Conservation (phyloP, 2,797 vertebrate species). For the Bradypus variegatus region DNA sequence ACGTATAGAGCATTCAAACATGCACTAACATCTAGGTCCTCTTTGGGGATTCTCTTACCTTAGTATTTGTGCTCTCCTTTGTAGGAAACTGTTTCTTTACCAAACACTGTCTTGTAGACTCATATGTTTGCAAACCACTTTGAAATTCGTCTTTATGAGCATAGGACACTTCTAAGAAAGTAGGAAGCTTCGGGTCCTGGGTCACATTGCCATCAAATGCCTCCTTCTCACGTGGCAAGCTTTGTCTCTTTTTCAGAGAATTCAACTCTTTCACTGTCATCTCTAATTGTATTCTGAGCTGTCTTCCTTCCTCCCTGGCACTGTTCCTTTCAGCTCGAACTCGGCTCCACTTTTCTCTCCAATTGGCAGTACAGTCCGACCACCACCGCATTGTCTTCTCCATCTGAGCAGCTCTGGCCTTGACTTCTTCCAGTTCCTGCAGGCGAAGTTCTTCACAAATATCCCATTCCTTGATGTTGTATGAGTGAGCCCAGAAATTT, state of each 20-base stretch:
- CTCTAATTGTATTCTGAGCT: conserved; percentile 69
- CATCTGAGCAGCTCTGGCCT: conserved; percentile 75
- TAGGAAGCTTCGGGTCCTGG: conserved; percentile 7
- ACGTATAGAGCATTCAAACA: neutral
- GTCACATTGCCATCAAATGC: neutral
- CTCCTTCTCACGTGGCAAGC: conserved; percentile 40
- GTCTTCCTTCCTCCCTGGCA: conserved; percentile 70
- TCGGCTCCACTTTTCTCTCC: conserved; percentile 78
- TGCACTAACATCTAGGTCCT: neutral
- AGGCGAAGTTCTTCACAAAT: conserved; percentile 65
- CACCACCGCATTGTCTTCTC: conserved; percentile 81
- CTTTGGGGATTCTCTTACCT: conserved; percentile 16
- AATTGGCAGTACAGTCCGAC: conserved; percentile 77
- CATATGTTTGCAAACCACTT: neutral
- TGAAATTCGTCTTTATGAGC: neutral
- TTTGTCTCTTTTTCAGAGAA: conserved; percentile 65
- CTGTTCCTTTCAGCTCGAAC: conserved; percentile 74
- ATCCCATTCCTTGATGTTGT: conserved; percentile 61
- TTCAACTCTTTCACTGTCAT: conserved; percentile 68
- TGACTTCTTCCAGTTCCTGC: conserved; percentile 72
- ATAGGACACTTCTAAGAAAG: neutral
- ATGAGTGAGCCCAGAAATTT: neutral
- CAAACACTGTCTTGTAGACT: neutral
- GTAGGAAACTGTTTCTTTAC: neutral
- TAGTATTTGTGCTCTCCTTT: conserved; percentile 6